Conservation (phyloP, 2,888 invertebrate genomes). For the Drosophila mercatorum region DNA sequence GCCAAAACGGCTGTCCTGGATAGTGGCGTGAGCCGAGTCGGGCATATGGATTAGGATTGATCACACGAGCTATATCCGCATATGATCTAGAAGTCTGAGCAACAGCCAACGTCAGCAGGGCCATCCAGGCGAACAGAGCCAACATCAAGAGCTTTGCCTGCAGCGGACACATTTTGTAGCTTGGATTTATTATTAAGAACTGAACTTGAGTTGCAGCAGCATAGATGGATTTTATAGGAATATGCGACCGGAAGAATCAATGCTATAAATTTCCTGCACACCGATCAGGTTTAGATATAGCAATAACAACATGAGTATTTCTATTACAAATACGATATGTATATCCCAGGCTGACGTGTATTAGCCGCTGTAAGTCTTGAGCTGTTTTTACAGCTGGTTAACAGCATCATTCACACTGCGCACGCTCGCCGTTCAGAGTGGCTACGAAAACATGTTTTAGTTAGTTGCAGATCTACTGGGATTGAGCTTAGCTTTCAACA, state of each 20-base stretch:
- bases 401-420: neutral
- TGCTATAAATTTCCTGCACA: constrained; percentile 13
- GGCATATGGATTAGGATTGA: constrained; percentile 18
- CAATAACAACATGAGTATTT: neutral
- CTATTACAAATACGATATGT: neutral
- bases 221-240: constrained; percentile 18
- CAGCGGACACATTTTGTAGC: constrained; percentile 17
- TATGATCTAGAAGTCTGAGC: constrained; percentile 10
- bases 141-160: constrained; percentile 10
- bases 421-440: neutral
- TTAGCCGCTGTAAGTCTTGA: constrained; percentile 11
- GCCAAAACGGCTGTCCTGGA: constrained; percentile 22
- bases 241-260: constrained; percentile 1
- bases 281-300: constrained; percentile 14
- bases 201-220: constrained; percentile 9
- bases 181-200: constrained; percentile 1
- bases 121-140: constrained; percentile 7
- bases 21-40: neutral
- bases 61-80: constrained; percentile 6
- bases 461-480: neutral
- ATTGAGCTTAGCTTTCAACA: neutral
- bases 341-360: neutral
- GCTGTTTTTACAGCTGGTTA: neutral
- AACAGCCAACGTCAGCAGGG: neutral
- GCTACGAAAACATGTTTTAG: neutral